Percentiles rank a stretch among this genome's conserved stretches.
phyloP scores from a whole-genome alignment of 2,888 invertebrate species.

The Drosophila stalkeri region DNA sequence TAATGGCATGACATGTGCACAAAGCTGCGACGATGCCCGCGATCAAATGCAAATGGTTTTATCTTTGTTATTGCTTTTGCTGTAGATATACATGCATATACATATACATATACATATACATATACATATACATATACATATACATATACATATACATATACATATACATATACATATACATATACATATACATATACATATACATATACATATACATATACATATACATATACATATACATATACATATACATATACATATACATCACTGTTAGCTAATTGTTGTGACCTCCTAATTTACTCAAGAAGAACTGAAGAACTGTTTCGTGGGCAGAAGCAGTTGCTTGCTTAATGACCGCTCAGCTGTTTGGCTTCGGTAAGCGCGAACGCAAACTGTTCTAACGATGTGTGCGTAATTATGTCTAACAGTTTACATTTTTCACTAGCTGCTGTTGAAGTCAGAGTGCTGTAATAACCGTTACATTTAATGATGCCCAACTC shows the following conservation, averaged over 20 bases:
- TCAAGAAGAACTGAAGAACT: constrained; percentile 77
- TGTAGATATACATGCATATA: constrained; percentile 63
- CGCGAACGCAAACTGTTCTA: constrained; percentile 71
- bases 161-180: constrained; percentile 63
- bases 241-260: neutral
- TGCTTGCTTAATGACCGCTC: constrained; percentile 50
- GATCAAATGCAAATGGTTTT: constrained; percentile 53
- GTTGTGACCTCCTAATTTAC: constrained; percentile 84
- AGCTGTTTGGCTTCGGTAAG: constrained; percentile 62
- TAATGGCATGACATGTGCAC: constrained; percentile 75
- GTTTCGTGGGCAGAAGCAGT: constrained; percentile 25
- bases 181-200: constrained; percentile 54
- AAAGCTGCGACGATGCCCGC: constrained; percentile 68
- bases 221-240: constrained; percentile 53
- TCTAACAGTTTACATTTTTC: constrained; percentile 65
- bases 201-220: constrained; percentile 56
- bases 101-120: constrained; percentile 62
- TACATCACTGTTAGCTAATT: constrained; percentile 82
- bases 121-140: constrained; percentile 58
- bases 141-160: constrained; percentile 62
- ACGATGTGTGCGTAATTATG: constrained; percentile 71
- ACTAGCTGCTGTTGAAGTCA: constrained; percentile 14
- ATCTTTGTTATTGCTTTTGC: constrained; percentile 20
- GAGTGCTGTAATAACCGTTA: constrained; percentile 74
- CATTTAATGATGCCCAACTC: constrained; percentile 69